Conservation (phyloP, 2,797 vertebrate genomes). For the Acanthurus lineatus region DNA sequence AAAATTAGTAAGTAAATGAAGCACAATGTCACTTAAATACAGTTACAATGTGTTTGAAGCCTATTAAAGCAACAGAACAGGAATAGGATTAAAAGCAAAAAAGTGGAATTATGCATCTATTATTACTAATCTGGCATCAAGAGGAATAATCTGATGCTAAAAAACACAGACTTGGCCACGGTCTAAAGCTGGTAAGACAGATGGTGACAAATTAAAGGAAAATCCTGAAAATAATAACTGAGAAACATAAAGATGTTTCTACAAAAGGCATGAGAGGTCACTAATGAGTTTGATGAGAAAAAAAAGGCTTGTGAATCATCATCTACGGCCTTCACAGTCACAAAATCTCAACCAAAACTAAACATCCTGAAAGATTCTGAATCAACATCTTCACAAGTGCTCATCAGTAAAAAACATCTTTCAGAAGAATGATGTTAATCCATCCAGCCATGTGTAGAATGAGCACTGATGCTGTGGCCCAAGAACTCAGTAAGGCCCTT, state of each 20-base stretch:
- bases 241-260: not conserved
- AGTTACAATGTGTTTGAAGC: not conserved
- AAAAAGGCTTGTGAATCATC: not conserved
- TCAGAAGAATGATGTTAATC: too few relatives aligned
- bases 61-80: not conserved
- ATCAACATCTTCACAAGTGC: not conserved
- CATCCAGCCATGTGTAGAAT: too few relatives aligned
- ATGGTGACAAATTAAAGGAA: constrained; percentile 46
- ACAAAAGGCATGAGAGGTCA: not conserved
- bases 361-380: not conserved
- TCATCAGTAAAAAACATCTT: not conserved
- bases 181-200: constrained; percentile 19
- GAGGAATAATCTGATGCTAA: not conserved
- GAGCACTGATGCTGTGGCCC: not conserved
- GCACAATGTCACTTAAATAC: not conserved
- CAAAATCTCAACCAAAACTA: not conserved
- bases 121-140: not conserved
- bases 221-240: not conserved
- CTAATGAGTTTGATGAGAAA: not conserved
- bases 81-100: too few relatives aligned
- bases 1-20: not conserved
- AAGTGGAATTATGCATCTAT: too few relatives aligned
- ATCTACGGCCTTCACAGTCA: not conserved
- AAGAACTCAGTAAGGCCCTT: not conserved
- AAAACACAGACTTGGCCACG: not conserved